Conservation (phyloP, 2,797 vertebrate species). For the Steatocranus sp. region DNA sequence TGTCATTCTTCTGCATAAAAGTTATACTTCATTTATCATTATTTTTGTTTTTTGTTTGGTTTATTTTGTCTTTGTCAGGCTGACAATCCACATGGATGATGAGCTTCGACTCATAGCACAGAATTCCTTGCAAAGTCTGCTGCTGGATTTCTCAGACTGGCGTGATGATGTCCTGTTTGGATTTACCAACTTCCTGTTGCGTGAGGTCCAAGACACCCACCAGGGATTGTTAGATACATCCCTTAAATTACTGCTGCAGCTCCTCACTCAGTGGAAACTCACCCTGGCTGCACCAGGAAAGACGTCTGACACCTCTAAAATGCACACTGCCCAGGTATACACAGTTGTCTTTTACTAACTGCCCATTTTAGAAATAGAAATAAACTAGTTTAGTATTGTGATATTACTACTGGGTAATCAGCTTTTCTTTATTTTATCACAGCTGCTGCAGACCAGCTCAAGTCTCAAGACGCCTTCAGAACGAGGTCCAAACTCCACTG, state of each 20-base stretch:
- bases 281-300: constrained; percentile 78
- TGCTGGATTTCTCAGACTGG: constrained; percentile 96
- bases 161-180: constrained; percentile 94
- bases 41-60: background rate
- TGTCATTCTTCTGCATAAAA: background rate
- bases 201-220: constrained; percentile 93
- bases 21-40: background rate
- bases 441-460: constrained; percentile 69
- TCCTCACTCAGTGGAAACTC: constrained; percentile 95
- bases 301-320: constrained; percentile 35
- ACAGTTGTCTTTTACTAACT: background rate
- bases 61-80: constrained; percentile 56
- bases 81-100: constrained; percentile 99
- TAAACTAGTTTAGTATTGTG: background rate
- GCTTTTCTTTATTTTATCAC: background rate
- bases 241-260: constrained; percentile 90
- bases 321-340: constrained; percentile 67
- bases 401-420: background rate
- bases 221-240: constrained; percentile 90
- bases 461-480: constrained; percentile 80
- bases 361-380: background rate
- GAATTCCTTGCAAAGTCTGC: constrained; percentile 93
- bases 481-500: constrained; percentile 86
- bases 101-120: constrained; percentile 95
- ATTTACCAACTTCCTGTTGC: constrained; percentile 91